Base-by-base conservation (phyloP, 1,140 invertebrate genomes). In the Nasonia giraulti region DNA sequence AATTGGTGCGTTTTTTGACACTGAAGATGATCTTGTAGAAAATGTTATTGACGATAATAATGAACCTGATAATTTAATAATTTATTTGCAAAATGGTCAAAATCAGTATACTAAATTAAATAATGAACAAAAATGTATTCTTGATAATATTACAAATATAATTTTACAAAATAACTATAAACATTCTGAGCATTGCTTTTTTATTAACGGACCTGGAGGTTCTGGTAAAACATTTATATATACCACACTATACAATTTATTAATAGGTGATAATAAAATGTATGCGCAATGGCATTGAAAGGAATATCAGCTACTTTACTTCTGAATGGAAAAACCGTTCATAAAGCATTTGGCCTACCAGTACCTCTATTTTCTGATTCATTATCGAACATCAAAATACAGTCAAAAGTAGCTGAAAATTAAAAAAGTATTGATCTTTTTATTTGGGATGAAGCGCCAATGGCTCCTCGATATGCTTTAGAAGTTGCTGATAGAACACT, bases 341-440 rank as follows among this genome's bases (percentile, higher is more conserved):
- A 88, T 81, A 88, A 82, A 80, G 84, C 75, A 50, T 88, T 88
- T 84, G 68, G 71, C 33, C 66, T 88, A 47, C 82, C 71, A 77
- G 73, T 83, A 27, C 55, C 74, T 6, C 5, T 83, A 33, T 66
- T 12, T 27, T 17, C 7, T 6, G 84, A 82, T 81, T 86, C 86
- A 14, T 66, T 82, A 8, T 62, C 73, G 37, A 86, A 40, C 66
- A 87, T 88, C 12, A 88, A 83, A 92, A 66, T 93, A 91, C 81
- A 91, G n/a, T 86, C 85, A 37, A 73, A 80, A 50, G 55, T 81
- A 81, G 85, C 82, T 31, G 44, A n/a, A 11, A 74, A 79, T 33
- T 77, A 81, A 83, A 68, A 27, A 85, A 79, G 82, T 20, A 83
- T 80, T 12, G 31, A 77, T 47, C 23, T 90, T 33, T 88, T 89